Evolutionary conservation across 92 coral and sea anemone species (phyloP), one percentile per base, ranked within the genome.

Genomic region (Scolanthus callimorphus): DNA sequence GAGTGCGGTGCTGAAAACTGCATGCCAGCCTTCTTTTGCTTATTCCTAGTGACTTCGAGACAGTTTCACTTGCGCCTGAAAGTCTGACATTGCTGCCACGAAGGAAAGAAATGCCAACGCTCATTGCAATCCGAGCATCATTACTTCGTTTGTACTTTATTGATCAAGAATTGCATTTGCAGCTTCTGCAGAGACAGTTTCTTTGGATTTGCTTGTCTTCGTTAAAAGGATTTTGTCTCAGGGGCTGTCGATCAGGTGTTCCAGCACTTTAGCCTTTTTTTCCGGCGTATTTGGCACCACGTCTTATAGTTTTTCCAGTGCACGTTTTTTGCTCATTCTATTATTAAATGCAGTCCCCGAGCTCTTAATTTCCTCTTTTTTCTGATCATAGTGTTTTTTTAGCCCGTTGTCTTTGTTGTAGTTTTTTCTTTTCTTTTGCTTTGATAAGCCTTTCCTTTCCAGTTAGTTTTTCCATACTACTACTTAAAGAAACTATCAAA

Each of bases 81-180:
- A 4, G 31, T 0, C 17, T 26, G 1, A 21, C 51, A 21, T 29
- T 51, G 2, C 34, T 23, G 13, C 71, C 71, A 51, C 71, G 51
- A 11, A 64, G 17, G 48, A 64, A 49, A 1, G 60, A 64, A 1
- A 64, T 29, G 11, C 71, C 71, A 21, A 64, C 39, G 24, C 20
- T 49, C 19, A 64, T 19, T 17, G 71, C 60, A 11, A 52, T 26
- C 43, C 70, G 17, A 15, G 57, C 59, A 50, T 63, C 70, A 26
- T 63, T 34, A 29, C 46, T 48, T 63, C 70, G 23, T 50, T 49
- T 29, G 30, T 64, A 17, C 28, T 64, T 64, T 1, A 51, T 11
- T 1, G 19, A 0, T 1, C 28, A 19, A n/a, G n/a, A 10, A 64
- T 24, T 25, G 60, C 71, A 10, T 49, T 50, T 19, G n/a, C 21